These are phyloP conservation scores for Electrona antarctica DNA, from an alignment of 2,113 vertebrate species.

Conservation along the genomic window DNA sequence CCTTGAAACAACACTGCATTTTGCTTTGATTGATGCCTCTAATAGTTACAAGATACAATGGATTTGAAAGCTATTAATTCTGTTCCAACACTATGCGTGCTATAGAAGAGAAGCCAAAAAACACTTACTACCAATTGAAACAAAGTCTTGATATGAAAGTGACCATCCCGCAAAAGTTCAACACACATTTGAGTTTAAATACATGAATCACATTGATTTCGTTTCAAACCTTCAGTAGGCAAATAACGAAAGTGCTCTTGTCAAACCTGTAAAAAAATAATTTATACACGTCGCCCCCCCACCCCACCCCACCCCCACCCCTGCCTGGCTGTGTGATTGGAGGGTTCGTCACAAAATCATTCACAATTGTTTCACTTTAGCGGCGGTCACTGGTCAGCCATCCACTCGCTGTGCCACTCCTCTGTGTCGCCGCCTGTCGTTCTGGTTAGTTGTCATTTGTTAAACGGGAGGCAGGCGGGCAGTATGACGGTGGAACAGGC, in stretches of 20 bases:
- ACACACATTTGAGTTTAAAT: conserved; percentile 74
- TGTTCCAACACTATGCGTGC: conserved; percentile 77
- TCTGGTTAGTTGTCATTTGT: conserved; percentile 86
- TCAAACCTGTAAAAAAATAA: conserved; percentile 85
- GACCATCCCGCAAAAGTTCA: conserved; percentile 66
- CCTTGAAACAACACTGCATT: conserved; percentile 58
- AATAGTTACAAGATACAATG: conserved; percentile 79
- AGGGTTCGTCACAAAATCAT: conserved; percentile 61
- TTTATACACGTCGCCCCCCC: conserved; percentile 71
- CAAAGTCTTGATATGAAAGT: conserved; percentile 64
- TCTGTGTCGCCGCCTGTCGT: background rate
- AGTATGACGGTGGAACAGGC: conserved; percentile 94
- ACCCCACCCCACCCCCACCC: background rate
- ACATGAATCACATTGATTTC: conserved; percentile 65
- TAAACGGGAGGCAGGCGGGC: conserved; percentile 94
- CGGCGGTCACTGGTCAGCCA: conserved; percentile 46
- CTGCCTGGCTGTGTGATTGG: conserved; percentile 36
- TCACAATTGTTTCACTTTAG: conserved; percentile 61
- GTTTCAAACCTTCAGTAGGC: conserved; percentile 66
- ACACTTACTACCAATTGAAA: conserved; percentile 69
- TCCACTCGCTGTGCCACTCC: conserved; percentile 65
- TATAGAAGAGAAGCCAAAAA: conserved; percentile 76
- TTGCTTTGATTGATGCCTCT: conserved; percentile 61
- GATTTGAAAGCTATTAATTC: conserved; percentile 72
- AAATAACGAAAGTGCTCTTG: conserved; percentile 80